Base-by-base conservation (phyloP, 1,140 invertebrate species). In the Heliconius himera region DNA sequence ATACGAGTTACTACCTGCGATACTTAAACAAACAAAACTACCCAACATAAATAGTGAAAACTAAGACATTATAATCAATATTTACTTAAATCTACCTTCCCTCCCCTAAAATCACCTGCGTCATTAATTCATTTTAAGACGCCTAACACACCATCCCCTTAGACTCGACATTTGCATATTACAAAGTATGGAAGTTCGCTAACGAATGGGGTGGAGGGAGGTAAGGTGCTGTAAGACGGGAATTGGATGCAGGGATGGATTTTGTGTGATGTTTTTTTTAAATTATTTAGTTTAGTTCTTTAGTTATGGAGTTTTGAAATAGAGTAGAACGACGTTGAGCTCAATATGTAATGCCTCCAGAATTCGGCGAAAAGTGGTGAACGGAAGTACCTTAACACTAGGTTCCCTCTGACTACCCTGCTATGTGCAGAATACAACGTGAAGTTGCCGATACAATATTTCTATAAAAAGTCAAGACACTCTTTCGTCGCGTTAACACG, bases 51-150 rank as follows among this genome's bases (percentile, higher is more conserved):
- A 72, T 72, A 72, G 70, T 72, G 49, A 72, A 54, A 76, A 76
- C 74, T 60, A 70, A 79, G 60, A 79, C 60, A 80, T 80, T 78
- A 81, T 78, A 81, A 81, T 81, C 80, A 81, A 81, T 81, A 81
- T 78, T 78, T 78, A 81, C 73, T 72, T 38, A 77, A 78, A 72
- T 76, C 76, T 76, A 71, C 73, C 76, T 75, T 13, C 20, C 76
- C 70, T 18, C 51, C 83, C 82, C 77, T 85, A 84, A 85, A 88
- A 89, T 91, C 90, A 94, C 92, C 92, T 94, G 91, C 81, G 89
- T 92, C 90, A 93, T 94, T 93, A 93, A 94, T 94, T 94, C 93
- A 94, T 94, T 94, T 93, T 93, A 94, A 94, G 93, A 94, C 89
- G 93, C 84, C 88, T 88, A 86, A 85, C 89, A 86, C 87, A 81